phyloP scores from a whole-genome alignment of 2,797 vertebrate species.

The Gymnothorax javanicus region DNA sequence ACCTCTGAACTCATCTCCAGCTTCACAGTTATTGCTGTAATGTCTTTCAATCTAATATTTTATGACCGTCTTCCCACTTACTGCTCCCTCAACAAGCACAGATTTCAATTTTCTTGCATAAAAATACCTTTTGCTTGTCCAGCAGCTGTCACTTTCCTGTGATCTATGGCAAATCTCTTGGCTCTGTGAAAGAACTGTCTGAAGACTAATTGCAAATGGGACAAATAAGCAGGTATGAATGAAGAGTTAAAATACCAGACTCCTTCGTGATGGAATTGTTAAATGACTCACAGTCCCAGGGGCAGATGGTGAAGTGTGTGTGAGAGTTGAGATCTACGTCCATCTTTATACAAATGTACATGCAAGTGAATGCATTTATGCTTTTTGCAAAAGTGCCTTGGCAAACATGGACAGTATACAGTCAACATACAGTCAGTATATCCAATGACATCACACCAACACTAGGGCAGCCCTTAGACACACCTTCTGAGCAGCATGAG shows the following conservation, averaged over 20 bases:
- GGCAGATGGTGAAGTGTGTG: background rate
- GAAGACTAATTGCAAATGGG: background rate
- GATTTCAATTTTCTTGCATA: background rate
- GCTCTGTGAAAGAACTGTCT: background rate
- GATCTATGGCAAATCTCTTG: too few species aligned
- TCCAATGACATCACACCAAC: background rate
- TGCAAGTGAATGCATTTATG: too few species aligned
- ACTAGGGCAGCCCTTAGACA: background rate
- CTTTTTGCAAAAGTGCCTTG: background rate
- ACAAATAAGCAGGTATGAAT: background rate
- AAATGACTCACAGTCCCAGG: background rate
- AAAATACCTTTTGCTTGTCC: background rate
- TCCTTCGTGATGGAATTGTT: background rate
- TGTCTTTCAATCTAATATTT: background rate
- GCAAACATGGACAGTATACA: slow-evolving; percentile 6
- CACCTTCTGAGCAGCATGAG: background rate
- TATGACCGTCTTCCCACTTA: background rate
- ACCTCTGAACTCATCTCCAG: background rate
- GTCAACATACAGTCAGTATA: background rate
- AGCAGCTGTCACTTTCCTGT: background rate
- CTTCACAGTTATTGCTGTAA: background rate
- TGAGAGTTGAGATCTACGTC: background rate
- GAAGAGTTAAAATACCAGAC: background rate
- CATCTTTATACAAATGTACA: background rate
- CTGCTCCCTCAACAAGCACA: background rate